These are phyloP conservation scores for Micromesistius poutassou DNA, from an alignment of 2,797 vertebrate genomes.

Conservation along the genomic window DNA sequence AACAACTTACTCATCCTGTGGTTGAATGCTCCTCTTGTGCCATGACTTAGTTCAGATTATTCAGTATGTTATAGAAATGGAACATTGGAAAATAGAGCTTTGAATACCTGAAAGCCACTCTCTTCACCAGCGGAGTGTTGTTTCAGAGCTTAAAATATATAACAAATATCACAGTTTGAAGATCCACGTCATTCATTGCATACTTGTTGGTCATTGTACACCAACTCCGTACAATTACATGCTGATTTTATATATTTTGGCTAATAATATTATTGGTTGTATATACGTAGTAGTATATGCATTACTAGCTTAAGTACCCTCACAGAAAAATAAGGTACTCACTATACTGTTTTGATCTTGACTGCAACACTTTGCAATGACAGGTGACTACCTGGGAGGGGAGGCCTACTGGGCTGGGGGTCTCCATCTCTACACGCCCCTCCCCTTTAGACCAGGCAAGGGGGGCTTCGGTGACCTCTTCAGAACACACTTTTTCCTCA, in stretches of 20 bases:
- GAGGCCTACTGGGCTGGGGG: conserved; percentile 95
- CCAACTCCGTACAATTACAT: background rate
- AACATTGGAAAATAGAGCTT: background rate
- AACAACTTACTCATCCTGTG: background rate
- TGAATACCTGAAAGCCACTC: background rate
- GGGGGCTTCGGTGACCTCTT: conserved; percentile 95
- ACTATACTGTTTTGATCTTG: background rate
- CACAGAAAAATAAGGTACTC: background rate
- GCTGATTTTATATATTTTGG: background rate
- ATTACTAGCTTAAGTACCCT: background rate
- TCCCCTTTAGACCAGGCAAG: conserved; percentile 90
- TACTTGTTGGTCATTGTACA: background rate
- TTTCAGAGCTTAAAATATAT: background rate
- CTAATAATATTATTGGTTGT: background rate
- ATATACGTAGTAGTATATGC: background rate
- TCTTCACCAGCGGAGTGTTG: background rate
- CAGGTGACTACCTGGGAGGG: conserved; percentile 95
- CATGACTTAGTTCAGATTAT: background rate
- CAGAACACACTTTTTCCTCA: conserved; percentile 96
- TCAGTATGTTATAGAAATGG: background rate
- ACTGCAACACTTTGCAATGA: conserved; percentile 30
- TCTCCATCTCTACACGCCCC: conserved; percentile 90
- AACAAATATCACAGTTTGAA: background rate
- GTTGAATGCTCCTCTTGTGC: background rate
- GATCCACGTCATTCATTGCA: background rate